These are phyloP conservation scores for Eurystomus gularis DNA, from an alignment of 2,113 vertebrate genomes.

Conservation along the genomic window DNA sequence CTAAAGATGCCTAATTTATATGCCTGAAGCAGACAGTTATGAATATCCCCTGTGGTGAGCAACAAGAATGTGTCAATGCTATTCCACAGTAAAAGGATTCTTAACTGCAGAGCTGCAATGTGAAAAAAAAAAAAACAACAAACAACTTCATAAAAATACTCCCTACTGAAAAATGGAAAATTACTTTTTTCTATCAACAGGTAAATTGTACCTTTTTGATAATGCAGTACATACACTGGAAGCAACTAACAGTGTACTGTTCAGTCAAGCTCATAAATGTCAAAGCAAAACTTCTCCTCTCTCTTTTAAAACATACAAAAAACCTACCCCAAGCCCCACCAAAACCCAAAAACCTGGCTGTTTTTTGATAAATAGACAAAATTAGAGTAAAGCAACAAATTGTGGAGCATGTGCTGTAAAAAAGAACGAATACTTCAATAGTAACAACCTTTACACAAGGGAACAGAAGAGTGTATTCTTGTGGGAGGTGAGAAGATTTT, in stretches of 20 bases:
- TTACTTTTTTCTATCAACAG: not conserved
- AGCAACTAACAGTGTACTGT: not conserved
- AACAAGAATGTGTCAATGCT: conserved; percentile 38
- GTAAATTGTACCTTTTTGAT: not conserved
- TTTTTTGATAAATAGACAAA: not conserved
- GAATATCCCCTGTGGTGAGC: conserved; percentile 23
- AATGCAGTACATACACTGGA: not conserved
- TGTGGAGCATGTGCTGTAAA: conserved; percentile 2
- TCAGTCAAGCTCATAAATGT: not conserved
- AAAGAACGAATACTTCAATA: conserved; percentile 17
- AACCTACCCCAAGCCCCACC: rapidly evolving
- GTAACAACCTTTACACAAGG: not conserved
- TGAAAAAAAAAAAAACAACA: conserved; percentile 19
- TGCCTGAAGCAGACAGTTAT: conserved; percentile 31
- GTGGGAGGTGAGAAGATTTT: conserved; percentile 33
- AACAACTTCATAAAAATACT: conserved; percentile 4
- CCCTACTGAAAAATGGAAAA: not conserved
- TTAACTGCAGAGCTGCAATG: not conserved
- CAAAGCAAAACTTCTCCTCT: not conserved
- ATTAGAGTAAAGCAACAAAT: not conserved
- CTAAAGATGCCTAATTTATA: conserved; percentile 27
- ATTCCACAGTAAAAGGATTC: conserved; percentile 6
- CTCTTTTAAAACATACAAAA: not conserved
- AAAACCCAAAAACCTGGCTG: not conserved
- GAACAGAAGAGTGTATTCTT: conserved; percentile 1